Evolutionary conservation across 2,888 invertebrate genomes (phyloP), one percentile per base, ranked within the genome.

Genomic region (Ypsolopha scabrella): DNA sequence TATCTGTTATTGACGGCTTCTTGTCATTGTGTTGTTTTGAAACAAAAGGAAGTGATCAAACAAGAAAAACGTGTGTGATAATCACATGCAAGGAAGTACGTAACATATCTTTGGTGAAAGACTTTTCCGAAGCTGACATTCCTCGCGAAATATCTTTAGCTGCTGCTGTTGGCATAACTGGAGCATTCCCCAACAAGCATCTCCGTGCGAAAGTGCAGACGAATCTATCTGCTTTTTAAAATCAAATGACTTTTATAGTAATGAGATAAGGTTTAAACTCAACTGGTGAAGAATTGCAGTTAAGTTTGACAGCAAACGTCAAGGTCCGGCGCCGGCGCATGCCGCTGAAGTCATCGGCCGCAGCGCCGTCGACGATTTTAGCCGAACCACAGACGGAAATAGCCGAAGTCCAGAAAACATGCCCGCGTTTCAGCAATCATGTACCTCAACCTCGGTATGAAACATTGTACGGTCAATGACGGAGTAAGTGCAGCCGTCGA

Each of bases 261-360:
- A 8, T 8, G 43, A 14, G 43, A 11, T 43, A 43, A 8, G 43
- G 43, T 11, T 39, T 11, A 39, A 11, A 11, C 9, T 39, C 39
- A 39, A 39, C 11, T 39, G 39, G 39, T 11, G 10, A 10, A 39
- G 6, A 9, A 39, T 11, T 39, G 39, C 11, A 39, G 39, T 39
- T 39, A 6, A 39, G 43, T 43, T 43, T 43, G 11, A 14, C 43
- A 43, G 43, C 43, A 14, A 14, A 14, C 43, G 13, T 13, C 13
- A 41, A 7, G 13, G 47, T 47, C 47, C 47, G 47, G 39, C 48
- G 48, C 39, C n/a, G 33, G 33, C 48, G 35, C 50, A 50, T 50
- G 75, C 78, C 75, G 66, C 56, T 58, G 75, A 71, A 80, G 85
- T 85, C 85, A 85, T 83, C 81, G 83, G 74, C 85, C 85, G 80